Percentiles rank a stretch among this genome's conserved stretches.
These are phyloP conservation scores for Tapera naevia DNA, from an alignment of 2,797 vertebrate species.

Conservation along the genomic window DNA sequence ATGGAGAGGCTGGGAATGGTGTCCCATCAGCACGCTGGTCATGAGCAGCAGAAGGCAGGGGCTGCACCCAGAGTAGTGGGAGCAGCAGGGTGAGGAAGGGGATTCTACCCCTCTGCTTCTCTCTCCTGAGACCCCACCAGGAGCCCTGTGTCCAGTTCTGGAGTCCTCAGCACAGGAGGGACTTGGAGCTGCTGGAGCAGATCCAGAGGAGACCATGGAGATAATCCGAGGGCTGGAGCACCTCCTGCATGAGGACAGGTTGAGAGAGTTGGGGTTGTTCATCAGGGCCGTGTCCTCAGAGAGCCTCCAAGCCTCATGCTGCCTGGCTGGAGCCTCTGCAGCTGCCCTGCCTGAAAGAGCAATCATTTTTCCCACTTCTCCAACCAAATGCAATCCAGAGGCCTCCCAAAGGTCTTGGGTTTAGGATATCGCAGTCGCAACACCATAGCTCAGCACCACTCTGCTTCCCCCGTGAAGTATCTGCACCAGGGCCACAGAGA, in stretches of 20 bases:
- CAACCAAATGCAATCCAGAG: neutral
- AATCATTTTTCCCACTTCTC: neutral
- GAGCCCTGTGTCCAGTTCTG: no score
- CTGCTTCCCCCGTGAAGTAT: neutral
- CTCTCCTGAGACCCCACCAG: no score
- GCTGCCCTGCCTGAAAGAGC: neutral
- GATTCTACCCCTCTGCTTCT: no score
- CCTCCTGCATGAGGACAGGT: no score
- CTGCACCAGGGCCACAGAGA: no score
- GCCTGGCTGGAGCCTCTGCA: fast-evolving
- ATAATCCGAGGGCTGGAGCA: no score
- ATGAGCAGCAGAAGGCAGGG: neutral
- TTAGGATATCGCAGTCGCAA: neutral
- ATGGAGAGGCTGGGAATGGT: neutral
- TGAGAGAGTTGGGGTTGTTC: no score
- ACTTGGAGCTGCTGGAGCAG: no score
- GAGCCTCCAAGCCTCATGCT: neutral
- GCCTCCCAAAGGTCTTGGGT: neutral
- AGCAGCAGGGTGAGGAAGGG: no score
- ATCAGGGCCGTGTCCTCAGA: fast-evolving
- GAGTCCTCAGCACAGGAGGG: no score
- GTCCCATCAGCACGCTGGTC: neutral
- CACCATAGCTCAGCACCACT: fast-evolving
- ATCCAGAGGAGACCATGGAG: no score
- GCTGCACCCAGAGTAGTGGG: no score